Evolutionary conservation across 1,140 invertebrate genomes (phyloP), one percentile per base, ranked within the genome.

Genomic region (Cardiocondyla obscurior): DNA sequence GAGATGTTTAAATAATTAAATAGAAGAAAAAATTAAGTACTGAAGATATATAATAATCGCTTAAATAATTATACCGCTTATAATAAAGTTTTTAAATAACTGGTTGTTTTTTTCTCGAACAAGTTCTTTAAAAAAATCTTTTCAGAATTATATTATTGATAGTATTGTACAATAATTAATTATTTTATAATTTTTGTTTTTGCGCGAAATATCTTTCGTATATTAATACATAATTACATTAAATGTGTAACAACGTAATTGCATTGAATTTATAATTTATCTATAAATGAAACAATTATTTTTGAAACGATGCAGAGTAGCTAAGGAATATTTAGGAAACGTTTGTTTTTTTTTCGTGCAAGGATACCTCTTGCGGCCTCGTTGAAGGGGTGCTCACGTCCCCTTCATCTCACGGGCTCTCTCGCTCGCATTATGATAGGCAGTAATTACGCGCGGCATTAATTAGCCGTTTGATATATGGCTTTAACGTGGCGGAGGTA

Each of bases 401-500:
- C 33, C 33, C 60, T 53, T 22, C 25, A 39, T 30, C 33, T 3
- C 49, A 6, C 30, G 22, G 42, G 70, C 33, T 39, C 51, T 39
- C 55, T 28, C 53, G 72, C 72, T 82, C 85, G 62, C 82, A 85
- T 88, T 88, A 89, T 86, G 85, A 85, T 88, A 85, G 85, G 82
- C 86, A 77, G 85, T 90, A 91, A 91, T 91, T 91, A 90, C 82
- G 44, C 49, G 74, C 84, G 82, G 84, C 85, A 89, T 90, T 91
- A 91, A 91, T 91, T 91, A 90, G 86, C 74, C 65, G 77, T 85
- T 79, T 88, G 90, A 91, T 90, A 85, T 90, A 90, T 85, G 87
- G 70, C 82, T 89, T 85, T 72, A 69, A 69, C 62, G 53, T 53
- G 44, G 39, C 30, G 55, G 36, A 33, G 49, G 46, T 49, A 60